Conservation (phyloP, 2,113 vertebrate genomes). For the Festucalex cinctus region DNA sequence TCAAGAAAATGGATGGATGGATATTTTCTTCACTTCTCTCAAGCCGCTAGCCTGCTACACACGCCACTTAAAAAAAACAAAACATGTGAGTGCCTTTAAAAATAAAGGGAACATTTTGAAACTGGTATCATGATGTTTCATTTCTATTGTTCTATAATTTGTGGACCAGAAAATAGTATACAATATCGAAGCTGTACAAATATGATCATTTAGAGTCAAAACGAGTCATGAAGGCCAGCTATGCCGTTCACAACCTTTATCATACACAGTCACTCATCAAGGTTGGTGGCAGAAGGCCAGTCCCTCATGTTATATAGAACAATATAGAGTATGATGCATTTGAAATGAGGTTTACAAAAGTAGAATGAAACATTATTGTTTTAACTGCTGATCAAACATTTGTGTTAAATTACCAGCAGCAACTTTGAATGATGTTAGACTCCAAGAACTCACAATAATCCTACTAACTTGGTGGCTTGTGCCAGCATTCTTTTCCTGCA, state of each 20-base stretch:
- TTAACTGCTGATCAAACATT: not conserved
- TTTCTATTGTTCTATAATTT: not conserved
- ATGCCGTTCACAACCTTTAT: not conserved
- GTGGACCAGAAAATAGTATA: not conserved
- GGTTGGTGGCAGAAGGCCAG: not conserved
- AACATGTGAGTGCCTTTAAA: not conserved
- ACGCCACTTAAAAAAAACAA: no score
- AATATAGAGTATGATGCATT: not conserved
- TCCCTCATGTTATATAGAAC: not conserved
- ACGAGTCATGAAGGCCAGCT: not conserved
- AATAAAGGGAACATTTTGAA: not conserved
- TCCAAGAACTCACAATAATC: not conserved
- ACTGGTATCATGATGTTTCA: not conserved
- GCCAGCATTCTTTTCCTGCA: constrained; percentile 8
- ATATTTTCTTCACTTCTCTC: no score
- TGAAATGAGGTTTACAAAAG: not conserved
- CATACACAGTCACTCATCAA: not conserved
- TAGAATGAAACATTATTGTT: not conserved
- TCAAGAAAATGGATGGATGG: no score
- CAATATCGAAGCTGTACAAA: not conserved
- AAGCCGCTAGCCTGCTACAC: no score
- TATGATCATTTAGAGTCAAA: not conserved
- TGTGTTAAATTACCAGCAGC: not conserved
- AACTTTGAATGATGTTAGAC: constrained; percentile 4
- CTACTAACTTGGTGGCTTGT: constrained; percentile 2